Evolutionary conservation across 2,888 invertebrate genomes (phyloP), one percentile per base, ranked within the genome.

Genomic region (Caenorhabditis sulstoni): DNA sequence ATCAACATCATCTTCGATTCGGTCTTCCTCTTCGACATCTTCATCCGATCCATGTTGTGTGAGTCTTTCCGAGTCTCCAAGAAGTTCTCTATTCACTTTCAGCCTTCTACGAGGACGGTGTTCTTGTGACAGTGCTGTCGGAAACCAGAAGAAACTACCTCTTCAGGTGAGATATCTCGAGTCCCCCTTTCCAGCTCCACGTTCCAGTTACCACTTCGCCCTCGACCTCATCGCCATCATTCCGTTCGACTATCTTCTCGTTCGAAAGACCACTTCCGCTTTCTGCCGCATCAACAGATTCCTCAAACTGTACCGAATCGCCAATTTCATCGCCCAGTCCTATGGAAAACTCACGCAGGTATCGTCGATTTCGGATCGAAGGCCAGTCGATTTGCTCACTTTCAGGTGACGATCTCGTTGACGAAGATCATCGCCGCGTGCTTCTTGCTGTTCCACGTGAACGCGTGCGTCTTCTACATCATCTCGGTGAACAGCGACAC

Each of bases 381-480:
- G 14, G 3, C 18, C 1, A 37, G 29, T 29, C 29, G 29, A n/a
- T n/a, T 29, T 7, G 29, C 7, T 35, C n/a, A 37, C 7, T 41
- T 64, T 52, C 49, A 75, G 75, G 75, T 66, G 4, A 79, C 66
- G 41, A 79, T 79, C 23, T 79, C 79, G 9, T 39, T 79, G 8
- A 53, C 79, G 18, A 68, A 75, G 41, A 79, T 83, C 44, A 47
- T 83, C 47, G 53, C 75, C 39, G 68, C 79, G 5, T 81, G 83
- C 61, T 70, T 81, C 12, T 44, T 83, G 8, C 66, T 88, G 8
- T 89, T 89, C 62, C 89, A 89, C 55, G 82, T 84, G 81, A 87
- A 87, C 64, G 87, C 87, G 7, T 86, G 86, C 64, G 82, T 71
- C 7, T 87, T 83, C 47, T 87, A 82, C 53, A 70, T 80, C 29